Evolutionary conservation across 64 coral and sea anemone genomes (phyloP).

Genomic region (Stichodactyla mertensii): DNA sequence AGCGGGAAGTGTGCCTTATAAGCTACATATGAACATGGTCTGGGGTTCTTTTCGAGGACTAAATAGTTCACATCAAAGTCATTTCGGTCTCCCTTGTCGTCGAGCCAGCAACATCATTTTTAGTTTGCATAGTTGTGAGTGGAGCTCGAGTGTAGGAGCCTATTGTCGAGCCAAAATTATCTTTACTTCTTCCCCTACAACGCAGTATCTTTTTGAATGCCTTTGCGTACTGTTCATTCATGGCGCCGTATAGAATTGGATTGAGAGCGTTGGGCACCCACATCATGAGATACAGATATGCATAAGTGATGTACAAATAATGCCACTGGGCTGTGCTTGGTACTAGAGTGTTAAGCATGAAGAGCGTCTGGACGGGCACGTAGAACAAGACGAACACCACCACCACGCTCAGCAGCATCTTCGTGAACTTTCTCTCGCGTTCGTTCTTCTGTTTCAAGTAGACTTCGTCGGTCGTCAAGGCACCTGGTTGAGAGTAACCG

Average conservation of each 20-base stretch:
- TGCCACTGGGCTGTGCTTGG: neutral
- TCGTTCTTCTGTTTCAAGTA: constrained; percentile 31
- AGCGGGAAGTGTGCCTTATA: no score
- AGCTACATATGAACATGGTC: no score
- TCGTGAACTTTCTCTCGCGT: constrained; percentile 47
- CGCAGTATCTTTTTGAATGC: constrained; percentile 8
- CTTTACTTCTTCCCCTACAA: neutral
- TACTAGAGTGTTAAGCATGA: constrained; percentile 4
- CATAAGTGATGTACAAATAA: constrained; percentile 31
- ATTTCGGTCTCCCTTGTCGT: neutral
- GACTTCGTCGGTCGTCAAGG: constrained; percentile 1
- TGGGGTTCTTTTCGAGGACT: no score
- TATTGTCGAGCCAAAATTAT: neutral
- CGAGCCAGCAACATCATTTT: neutral
- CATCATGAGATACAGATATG: constrained; percentile 57
- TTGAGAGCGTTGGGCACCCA: constrained; percentile 73
- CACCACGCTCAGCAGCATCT: constrained; percentile 49
- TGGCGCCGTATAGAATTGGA: constrained; percentile 47
- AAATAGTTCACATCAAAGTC: neutral
- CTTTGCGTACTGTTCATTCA: constrained; percentile 49
- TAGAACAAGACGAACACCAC: constrained; percentile 52
- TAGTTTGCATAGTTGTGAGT: neutral
- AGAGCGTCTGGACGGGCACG: constrained; percentile 41
- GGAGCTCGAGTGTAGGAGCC: neutral
- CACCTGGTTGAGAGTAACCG: neutral